Conservation (phyloP, 2,113 vertebrate species). For the Formicarius rufipectus region DNA sequence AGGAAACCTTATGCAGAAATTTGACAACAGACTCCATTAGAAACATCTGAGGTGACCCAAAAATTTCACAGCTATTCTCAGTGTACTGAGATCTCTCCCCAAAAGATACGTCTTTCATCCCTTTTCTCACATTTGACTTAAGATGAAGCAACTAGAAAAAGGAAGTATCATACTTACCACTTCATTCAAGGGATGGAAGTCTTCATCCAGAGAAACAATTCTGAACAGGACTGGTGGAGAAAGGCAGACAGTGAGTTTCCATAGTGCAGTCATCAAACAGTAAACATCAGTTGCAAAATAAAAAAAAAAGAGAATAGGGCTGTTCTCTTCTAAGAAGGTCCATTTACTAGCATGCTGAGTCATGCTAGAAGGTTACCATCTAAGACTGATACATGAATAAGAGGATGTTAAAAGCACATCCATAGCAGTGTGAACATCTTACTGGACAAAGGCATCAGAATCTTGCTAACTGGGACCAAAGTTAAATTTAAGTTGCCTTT, state of each 20-base stretch:
- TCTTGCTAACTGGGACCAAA: background rate
- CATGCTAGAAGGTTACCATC: background rate
- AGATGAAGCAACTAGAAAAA: background rate
- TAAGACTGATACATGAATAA: background rate
- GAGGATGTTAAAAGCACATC: background rate
- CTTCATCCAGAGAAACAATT: constrained; percentile 71
- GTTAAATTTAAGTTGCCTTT: background rate
- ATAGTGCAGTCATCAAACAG: background rate
- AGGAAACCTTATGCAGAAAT: background rate
- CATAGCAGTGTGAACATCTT: background rate
- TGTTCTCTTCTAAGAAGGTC: background rate
- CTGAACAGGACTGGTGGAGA: constrained; percentile 71
- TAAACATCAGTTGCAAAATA: background rate
- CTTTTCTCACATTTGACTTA: background rate
- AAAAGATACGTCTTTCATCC: background rate
- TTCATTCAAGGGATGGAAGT: constrained; percentile 64
- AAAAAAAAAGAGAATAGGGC: background rate
- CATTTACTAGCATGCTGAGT: background rate
- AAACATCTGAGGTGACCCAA: background rate
- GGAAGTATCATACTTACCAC: constrained; percentile 54
- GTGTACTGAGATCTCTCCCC: background rate
- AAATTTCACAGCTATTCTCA: background rate
- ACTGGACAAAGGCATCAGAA: background rate
- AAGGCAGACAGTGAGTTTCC: background rate
- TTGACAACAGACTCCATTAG: background rate